Conservation (phyloP, 2,888 invertebrate species). For the Merodon equestris region DNA sequence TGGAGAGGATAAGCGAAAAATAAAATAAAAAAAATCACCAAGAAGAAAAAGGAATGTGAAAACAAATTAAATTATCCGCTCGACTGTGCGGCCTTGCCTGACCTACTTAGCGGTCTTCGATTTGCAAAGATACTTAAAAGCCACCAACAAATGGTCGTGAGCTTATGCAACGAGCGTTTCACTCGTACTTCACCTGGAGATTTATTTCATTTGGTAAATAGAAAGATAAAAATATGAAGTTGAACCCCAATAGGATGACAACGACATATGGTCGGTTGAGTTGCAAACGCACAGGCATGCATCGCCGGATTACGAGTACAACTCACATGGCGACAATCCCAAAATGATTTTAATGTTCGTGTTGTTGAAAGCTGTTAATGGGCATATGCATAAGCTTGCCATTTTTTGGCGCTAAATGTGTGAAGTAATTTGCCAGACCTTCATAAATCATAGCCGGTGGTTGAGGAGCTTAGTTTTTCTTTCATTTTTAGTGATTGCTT, state of each 20-base stretch:
- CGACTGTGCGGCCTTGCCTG: slow-evolving; percentile 75
- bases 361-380: slow-evolving; percentile 21
- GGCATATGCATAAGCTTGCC: slow-evolving; percentile 23
- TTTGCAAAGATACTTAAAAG: slow-evolving; percentile 34
- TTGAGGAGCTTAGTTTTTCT: no score
- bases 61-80: slow-evolving; percentile 65
- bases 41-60: slow-evolving; percentile 25
- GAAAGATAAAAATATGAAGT: slow-evolving; percentile 50
- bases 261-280: slow-evolving; percentile 56
- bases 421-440: slow-evolving; percentile 54
- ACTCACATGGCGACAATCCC: slow-evolving; percentile 26
- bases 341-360: slow-evolving; percentile 21
- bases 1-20: slow-evolving; percentile 1
- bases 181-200: slow-evolving; percentile 55
- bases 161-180: slow-evolving; percentile 53
- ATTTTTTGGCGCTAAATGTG: slow-evolving; percentile 39
- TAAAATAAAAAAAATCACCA: slow-evolving; percentile 16
- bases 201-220: slow-evolving; percentile 60
- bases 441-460: slow-evolving; percentile 57
- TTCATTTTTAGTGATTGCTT: no score
- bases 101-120: slow-evolving; percentile 75
- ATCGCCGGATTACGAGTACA: slow-evolving; percentile 11
- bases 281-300: slow-evolving; percentile 25
- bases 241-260: slow-evolving; percentile 46
- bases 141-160: slow-evolving; percentile 10